Conservation (phyloP, 1,140 invertebrate species). For the Aphaenogaster ashmeadi region DNA sequence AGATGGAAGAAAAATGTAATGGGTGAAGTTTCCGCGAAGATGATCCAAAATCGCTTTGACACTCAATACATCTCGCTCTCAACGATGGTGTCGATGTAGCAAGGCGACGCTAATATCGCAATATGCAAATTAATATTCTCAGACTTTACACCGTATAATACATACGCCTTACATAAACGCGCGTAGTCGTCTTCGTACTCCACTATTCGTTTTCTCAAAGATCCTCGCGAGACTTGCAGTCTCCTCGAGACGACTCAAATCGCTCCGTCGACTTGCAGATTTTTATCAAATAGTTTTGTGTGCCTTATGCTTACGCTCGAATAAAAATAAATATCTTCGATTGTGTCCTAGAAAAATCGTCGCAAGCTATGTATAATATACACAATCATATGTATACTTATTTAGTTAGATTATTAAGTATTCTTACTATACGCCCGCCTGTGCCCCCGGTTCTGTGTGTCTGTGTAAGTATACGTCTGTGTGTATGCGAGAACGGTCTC, state of each 20-base stretch:
- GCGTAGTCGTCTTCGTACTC: not conserved
- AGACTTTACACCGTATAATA: conserved; percentile 29
- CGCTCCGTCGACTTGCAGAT: conserved; percentile 10
- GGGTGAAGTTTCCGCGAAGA: not conserved
- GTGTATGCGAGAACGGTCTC: conserved; percentile 4
- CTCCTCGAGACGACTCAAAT: not conserved
- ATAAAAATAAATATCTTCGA: conserved; percentile 84
- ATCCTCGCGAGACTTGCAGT: not conserved
- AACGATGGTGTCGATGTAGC: conserved; percentile 26
- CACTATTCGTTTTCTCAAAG: not conserved
- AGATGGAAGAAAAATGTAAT: conserved; percentile 8
- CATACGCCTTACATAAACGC: conserved; percentile 1
- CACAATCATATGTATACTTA: conserved; percentile 67
- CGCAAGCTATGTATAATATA: conserved; percentile 74
- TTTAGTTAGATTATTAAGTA: conserved; percentile 77
- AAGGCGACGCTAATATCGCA: conserved; percentile 48
- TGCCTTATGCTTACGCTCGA: conserved; percentile 74
- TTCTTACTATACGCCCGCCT: conserved; percentile 57
- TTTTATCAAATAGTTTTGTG: conserved; percentile 76
- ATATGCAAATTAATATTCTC: not conserved
- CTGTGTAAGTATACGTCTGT: not conserved
- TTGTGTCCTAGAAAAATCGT: conserved; percentile 81
- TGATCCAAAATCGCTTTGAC: conserved; percentile 10
- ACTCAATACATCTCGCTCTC: conserved; percentile 20
- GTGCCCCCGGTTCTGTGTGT: not conserved